phyloP scores from a whole-genome alignment of 2,113 vertebrate genomes.

The Egretta garzetta region DNA sequence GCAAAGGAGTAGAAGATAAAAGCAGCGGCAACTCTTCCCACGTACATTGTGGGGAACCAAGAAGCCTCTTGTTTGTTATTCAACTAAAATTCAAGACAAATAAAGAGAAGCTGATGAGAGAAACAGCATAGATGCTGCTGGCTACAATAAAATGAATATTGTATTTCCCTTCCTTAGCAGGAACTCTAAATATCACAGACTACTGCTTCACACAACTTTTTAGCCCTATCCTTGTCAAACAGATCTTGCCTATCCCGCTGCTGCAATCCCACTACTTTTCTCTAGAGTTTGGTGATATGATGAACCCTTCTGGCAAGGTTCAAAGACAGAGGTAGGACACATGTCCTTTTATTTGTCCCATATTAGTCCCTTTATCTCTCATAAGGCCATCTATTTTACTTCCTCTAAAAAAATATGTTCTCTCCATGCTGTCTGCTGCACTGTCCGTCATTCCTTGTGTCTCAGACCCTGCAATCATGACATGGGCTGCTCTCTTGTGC shows the following conservation, averaged over 20 bases:
- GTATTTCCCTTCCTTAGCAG: neutral
- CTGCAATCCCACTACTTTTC: neutral
- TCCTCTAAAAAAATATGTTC: neutral
- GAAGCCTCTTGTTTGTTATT: neutral
- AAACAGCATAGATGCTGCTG: neutral
- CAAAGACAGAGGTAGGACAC: neutral
- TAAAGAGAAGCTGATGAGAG: neutral
- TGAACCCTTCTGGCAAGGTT: neutral
- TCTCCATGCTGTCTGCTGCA: neutral
- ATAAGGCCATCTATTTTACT: neutral
- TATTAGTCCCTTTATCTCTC: neutral
- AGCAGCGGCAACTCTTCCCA: neutral
- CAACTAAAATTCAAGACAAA: neutral
- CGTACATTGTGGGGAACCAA: neutral
- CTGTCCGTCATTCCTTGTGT: neutral
- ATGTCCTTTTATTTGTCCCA: neutral
- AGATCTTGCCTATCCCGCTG: neutral
- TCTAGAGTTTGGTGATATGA: neutral
- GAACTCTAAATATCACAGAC: neutral
- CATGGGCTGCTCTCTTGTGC: accelerated
- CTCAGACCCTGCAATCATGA: accelerated
- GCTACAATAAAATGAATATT: neutral
- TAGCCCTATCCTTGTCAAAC: neutral
- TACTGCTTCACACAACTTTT: neutral
- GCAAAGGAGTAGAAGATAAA: neutral